phyloP scores from a whole-genome alignment of 2,797 vertebrate species.

The Choloepus didactylus region DNA sequence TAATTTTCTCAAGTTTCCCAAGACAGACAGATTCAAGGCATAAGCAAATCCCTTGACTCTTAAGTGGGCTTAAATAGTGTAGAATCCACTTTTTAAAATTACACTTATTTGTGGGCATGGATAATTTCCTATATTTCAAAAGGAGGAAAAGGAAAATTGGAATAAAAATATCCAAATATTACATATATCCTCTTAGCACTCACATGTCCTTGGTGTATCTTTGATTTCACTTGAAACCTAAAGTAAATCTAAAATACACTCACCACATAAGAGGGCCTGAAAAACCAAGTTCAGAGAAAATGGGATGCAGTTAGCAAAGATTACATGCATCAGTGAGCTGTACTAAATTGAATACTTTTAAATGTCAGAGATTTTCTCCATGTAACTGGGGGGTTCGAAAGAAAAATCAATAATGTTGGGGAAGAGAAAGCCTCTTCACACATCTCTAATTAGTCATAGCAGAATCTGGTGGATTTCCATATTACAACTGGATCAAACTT shows the following conservation, averaged over 20 bases:
- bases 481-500: slow-evolving; percentile 81
- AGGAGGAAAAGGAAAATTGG: not conserved
- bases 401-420: slow-evolving; percentile 79
- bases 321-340: slow-evolving; percentile 77
- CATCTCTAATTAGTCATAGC: slow-evolving; percentile 78
- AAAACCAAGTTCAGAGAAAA: slow-evolving; percentile 80
- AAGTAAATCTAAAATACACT: slow-evolving; percentile 74
- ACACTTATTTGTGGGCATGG: not conserved
- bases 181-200: slow-evolving; percentile 56
- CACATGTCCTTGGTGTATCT: slow-evolving; percentile 20
- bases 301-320: slow-evolving; percentile 80
- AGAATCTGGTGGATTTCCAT: slow-evolving; percentile 80
- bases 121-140: slow-evolving; percentile 49
- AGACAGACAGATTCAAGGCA: slow-evolving; percentile 59
- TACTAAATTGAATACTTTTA: slow-evolving; percentile 81
- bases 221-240: slow-evolving; percentile 69
- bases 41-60: slow-evolving; percentile 69
- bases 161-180: slow-evolving; percentile 53
- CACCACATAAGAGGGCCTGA: slow-evolving; percentile 62
- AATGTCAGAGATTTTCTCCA: slow-evolving; percentile 80
- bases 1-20: slow-evolving; percentile 68
- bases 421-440: slow-evolving; percentile 76
- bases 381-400: slow-evolving; percentile 71
- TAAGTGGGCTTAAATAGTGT: slow-evolving; percentile 50
- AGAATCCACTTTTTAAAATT: slow-evolving; percentile 69